Evolutionary conservation across 2,888 invertebrate genomes (phyloP), one percentile per base, ranked within the genome.

Genomic region (Panopea generosa): DNA sequence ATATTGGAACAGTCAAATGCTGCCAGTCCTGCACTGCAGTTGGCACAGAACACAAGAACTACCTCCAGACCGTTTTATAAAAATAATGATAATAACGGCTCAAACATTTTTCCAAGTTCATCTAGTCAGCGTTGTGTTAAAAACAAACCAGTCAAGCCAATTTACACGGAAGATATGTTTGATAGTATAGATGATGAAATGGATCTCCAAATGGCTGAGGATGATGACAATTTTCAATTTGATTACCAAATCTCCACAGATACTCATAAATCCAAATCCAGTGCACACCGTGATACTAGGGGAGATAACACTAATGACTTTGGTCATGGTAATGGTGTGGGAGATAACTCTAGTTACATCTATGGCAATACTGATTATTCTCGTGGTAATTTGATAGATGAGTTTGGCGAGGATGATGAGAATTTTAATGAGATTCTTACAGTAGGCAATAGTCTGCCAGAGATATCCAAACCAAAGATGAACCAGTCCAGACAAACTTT

Each of bases 371-470:
- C 59, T 18, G 63, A 71, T 14, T 60, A 70, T 49, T 71, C 20
- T 18, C 20, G n/a, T 9, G 45, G 16, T 6, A 45, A 72, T 49
- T 20, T 67, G 38, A 72, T 75, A 45, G 76, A 78, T 50, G 76
- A 81, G 2, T 76, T 77, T 72, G 70, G 65, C 24, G 84, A 83
- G 20, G 84, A 81, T 53, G 84, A 83, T 24, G 81, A 84, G 43
- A 75, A 81, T 38, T 84, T 79, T 33, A 69, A 72, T 47, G 57
- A 70, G 47, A 69, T 80, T 47, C 3, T 80, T 16, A 68, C 74
- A 22, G 53, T 67, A 26, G 65, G 63, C 4, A 33, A 65, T 60
- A 20, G 22, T 43, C 52, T 76, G 18, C 67, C 71, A 20, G 53
- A 33, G 2, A 70, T 71, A 52, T 26, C 69, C n/a, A 49, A 24